These are phyloP conservation scores for Hylyphantes graminicola DNA, from an alignment of 1,140 invertebrate genomes.

Conservation along the genomic window DNA sequence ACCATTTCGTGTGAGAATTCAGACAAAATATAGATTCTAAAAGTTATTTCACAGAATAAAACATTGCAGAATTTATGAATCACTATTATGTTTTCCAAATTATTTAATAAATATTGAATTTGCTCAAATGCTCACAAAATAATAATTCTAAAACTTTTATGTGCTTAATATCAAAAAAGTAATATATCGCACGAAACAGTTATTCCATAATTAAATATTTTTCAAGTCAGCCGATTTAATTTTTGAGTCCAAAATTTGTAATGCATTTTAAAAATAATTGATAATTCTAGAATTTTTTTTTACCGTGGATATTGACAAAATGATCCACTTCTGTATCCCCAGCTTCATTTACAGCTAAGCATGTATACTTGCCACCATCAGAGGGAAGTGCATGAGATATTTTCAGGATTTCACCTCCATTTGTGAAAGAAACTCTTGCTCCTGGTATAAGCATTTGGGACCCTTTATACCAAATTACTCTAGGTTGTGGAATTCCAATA, in stretches of 20 bases:
- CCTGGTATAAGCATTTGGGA: constrained; percentile 55
- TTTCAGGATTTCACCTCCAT: constrained; percentile 65
- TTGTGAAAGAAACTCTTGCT: constrained; percentile 62
- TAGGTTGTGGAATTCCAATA: constrained; percentile 66
- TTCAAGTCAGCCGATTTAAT: too few species aligned
- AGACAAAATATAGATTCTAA: too few species aligned
- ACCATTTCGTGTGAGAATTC: too few species aligned
- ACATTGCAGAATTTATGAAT: background rate
- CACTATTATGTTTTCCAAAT: background rate
- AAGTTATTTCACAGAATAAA: too few species aligned
- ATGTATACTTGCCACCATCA: constrained; percentile 68
- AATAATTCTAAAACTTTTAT: too few species aligned
- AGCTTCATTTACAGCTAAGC: constrained; percentile 67
- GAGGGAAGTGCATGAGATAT: constrained; percentile 61
- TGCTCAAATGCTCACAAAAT: background rate
- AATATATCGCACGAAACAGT: too few species aligned
- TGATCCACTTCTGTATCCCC: constrained; percentile 63
- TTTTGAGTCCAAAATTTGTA: too few species aligned
- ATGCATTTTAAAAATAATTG: too few species aligned
- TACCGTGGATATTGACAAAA: constrained; percentile 55
- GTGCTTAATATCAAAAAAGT: too few species aligned
- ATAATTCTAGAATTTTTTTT: background rate
- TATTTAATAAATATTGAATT: background rate
- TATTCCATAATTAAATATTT: too few species aligned
- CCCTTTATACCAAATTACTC: constrained; percentile 68